Conservation (phyloP, 2,888 invertebrate species). For the Ferrisia virgata region DNA sequence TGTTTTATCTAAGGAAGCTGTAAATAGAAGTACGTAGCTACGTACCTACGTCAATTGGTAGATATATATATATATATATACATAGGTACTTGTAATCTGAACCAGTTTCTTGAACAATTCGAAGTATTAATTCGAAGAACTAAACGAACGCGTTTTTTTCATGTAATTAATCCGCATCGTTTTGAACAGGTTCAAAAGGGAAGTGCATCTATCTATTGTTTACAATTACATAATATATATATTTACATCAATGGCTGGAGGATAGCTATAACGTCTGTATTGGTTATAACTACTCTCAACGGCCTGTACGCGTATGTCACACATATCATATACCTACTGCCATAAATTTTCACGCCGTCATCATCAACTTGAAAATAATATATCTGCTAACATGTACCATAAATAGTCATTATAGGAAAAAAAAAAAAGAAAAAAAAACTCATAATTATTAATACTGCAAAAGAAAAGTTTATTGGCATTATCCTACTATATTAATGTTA, state of each 20-base stretch:
- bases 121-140: background rate
- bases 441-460: background rate
- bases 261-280: background rate
- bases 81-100: background rate
- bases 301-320: no score
- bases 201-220: background rate
- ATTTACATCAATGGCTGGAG: background rate
- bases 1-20: background rate
- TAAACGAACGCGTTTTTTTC: background rate
- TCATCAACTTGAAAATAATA: background rate
- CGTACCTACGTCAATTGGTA: no score
- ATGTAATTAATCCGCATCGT: background rate
- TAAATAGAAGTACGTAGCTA: no score
- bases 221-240: background rate
- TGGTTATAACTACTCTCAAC: no score
- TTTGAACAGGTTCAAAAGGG: background rate
- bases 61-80: no score
- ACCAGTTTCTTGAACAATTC: background rate
- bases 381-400: background rate
- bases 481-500: conserved; percentile 5
- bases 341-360: background rate
- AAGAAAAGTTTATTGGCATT: conserved; percentile 11
- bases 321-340: background rate
- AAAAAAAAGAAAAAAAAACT: background rate
- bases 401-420: background rate